A percentile compares a stretch with the other conserved stretches of the same genome.
phyloP scores from a whole-genome alignment of 2,888 invertebrate genomes.

The Agonopterix heracliana region DNA sequence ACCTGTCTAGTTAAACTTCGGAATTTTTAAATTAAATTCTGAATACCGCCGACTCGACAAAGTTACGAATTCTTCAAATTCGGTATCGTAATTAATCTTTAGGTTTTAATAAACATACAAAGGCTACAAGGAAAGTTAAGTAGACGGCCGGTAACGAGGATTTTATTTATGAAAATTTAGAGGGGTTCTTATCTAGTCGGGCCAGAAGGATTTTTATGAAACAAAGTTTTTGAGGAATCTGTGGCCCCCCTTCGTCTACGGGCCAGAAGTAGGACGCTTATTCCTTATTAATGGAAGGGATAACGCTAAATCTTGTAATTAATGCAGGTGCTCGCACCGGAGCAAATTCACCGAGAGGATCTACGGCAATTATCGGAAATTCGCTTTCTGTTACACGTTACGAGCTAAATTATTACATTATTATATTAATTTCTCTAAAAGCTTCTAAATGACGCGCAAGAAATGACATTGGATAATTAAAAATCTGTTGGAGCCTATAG shows the following conservation, averaged over 20 bases:
- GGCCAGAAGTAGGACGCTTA: conserved; percentile 38
- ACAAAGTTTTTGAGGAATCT: too few relatives aligned
- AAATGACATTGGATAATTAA: conserved; percentile 36
- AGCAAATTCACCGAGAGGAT: conserved; percentile 44
- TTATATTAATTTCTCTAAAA: conserved; percentile 51
- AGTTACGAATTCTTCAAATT: conserved; percentile 70
- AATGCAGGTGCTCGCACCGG: conserved; percentile 60
- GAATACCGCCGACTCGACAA: conserved; percentile 59
- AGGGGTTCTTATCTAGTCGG: neutral
- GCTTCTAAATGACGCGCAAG: conserved; percentile 41
- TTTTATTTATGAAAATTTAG: neutral
- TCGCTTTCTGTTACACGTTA: conserved; percentile 52
- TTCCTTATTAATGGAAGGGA: conserved; percentile 65
- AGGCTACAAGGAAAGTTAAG: conserved; percentile 37
- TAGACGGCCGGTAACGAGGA: too few relatives aligned
- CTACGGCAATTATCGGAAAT: conserved; percentile 60
- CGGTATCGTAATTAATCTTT: conserved; percentile 67
- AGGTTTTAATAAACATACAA: conserved; percentile 58
- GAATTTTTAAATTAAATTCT: conserved; percentile 76
- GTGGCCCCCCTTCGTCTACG: too few relatives aligned
- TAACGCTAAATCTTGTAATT: conserved; percentile 68
- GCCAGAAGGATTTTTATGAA: neutral
- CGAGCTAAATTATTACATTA: conserved; percentile 46
- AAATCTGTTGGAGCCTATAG: conserved; percentile 22
- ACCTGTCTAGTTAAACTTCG: conserved; percentile 73